phyloP scores from a whole-genome alignment of 2,797 vertebrate species.

The Cyprinodon diabolis region DNA sequence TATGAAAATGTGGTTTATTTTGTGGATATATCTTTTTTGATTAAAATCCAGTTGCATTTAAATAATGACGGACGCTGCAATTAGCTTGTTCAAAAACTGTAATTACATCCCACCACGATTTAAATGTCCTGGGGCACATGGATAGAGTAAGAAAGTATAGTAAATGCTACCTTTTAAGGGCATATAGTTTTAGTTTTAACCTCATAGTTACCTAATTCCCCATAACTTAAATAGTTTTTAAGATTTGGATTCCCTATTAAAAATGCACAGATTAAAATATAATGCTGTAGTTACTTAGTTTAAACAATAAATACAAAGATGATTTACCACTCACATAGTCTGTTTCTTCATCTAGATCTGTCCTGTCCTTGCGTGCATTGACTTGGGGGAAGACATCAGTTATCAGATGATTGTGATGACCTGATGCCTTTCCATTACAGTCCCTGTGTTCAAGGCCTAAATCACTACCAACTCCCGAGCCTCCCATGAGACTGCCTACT shows the following conservation, averaged over 20 bases:
- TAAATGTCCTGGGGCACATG: no score
- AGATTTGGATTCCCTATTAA: no score
- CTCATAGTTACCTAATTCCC: no score
- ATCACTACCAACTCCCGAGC: slow-evolving; percentile 48
- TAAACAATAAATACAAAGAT: background rate
- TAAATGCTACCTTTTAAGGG: background rate
- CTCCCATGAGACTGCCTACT: slow-evolving; percentile 49
- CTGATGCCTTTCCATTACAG: slow-evolving; percentile 89
- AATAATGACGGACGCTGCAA: no score
- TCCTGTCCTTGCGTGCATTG: slow-evolving; percentile 84
- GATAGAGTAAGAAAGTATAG: no score
- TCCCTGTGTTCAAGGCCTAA: slow-evolving; percentile 83
- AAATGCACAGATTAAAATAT: background rate
- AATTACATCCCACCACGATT: no score
- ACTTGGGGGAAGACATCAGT: slow-evolving; percentile 93
- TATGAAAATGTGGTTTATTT: no score
- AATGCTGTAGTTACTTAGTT: background rate
- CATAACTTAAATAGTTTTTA: background rate
- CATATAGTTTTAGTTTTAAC: background rate
- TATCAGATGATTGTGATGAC: slow-evolving; percentile 69
- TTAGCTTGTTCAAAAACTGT: no score
- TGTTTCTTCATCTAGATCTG: slow-evolving; percentile 90
- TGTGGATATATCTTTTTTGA: no score
- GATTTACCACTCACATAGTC: slow-evolving; percentile 88
- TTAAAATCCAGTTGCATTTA: no score